These are phyloP conservation scores for Polymixis lichenea DNA, from an alignment of 2,888 invertebrate genomes.

Conservation along the genomic window DNA sequence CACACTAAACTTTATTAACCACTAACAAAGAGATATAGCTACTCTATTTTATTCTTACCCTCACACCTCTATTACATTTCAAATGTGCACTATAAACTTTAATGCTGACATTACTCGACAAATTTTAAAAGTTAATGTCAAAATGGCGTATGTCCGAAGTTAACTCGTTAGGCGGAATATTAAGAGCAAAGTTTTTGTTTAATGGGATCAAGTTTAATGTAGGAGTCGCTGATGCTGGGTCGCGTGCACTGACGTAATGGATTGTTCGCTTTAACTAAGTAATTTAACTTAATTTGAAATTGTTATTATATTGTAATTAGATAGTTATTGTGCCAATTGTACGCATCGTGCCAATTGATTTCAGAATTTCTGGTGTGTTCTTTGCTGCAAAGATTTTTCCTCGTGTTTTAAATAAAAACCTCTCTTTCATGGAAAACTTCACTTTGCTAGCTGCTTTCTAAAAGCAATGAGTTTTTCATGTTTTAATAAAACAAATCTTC, in stretches of 20 bases:
- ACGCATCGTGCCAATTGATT: neutral
- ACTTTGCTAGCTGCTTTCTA: neutral
- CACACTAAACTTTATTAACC: constrained; percentile 35
- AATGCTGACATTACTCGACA: constrained; percentile 59
- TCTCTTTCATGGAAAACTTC: neutral
- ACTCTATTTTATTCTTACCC: constrained; percentile 53
- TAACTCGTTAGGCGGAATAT: constrained; percentile 84
- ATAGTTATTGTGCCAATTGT: neutral
- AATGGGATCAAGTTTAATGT: constrained; percentile 81
- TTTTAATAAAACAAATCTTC: neutral
- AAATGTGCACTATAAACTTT: constrained; percentile 62
- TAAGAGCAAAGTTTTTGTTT: constrained; percentile 86
- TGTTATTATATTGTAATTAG: constrained; percentile 20
- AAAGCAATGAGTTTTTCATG: neutral
- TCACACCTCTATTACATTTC: constrained; percentile 47
- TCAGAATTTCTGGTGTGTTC: neutral
- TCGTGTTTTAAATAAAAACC: neutral
- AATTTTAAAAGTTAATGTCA: constrained; percentile 76
- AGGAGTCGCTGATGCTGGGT: constrained; percentile 64
- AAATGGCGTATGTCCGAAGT: constrained; percentile 78
- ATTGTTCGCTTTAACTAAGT: constrained; percentile 46
- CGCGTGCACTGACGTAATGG: constrained; percentile 50
- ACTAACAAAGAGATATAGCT: constrained; percentile 45
- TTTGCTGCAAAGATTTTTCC: too few species aligned
- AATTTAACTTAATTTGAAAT: constrained; percentile 60